Conservation (phyloP, 2,797 vertebrate genomes). For the Lagocephalus sceleratus region DNA sequence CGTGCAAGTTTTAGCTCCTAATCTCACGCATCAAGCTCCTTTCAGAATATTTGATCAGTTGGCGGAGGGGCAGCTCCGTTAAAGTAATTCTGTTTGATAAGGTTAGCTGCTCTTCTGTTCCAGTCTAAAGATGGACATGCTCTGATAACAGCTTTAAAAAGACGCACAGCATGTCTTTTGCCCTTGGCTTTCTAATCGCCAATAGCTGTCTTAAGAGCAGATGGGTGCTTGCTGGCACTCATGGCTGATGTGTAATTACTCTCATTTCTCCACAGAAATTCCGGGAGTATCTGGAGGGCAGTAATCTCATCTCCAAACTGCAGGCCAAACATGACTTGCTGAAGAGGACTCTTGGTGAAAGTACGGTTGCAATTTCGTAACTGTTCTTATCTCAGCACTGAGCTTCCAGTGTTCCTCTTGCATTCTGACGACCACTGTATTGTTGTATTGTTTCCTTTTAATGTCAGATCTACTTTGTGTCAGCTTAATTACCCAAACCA, state of each 20-base stretch:
- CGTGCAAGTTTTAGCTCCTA: conserved; percentile 6
- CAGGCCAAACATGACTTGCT: conserved; percentile 98
- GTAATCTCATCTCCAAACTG: conserved; percentile 98
- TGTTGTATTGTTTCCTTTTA: neutral
- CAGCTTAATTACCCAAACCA: neutral
- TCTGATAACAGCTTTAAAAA: conserved; percentile 58
- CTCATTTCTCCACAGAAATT: conserved; percentile 89
- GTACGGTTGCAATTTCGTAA: conserved; percentile 61
- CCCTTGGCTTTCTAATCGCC: conserved; percentile 53
- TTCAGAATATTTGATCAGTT: conserved; percentile 26
- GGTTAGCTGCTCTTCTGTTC: conserved; percentile 30
- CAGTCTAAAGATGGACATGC: conserved; percentile 52
- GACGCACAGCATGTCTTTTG: conserved; percentile 31
- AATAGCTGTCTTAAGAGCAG: conserved; percentile 49
- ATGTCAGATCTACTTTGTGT: neutral
- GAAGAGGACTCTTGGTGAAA: conserved; percentile 93
- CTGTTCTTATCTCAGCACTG: neutral
- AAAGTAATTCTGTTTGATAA: conserved; percentile 25
- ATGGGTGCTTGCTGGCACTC: conserved; percentile 31
- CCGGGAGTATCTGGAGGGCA: conserved; percentile 96
- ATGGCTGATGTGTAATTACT: conserved; percentile 57
- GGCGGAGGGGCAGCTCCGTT: conserved; percentile 2
- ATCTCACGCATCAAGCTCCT: conserved; percentile 2
- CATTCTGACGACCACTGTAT: neutral
- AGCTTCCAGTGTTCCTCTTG: neutral